Evolutionary conservation across 2,797 vertebrate genomes (phyloP).

Genomic region (Pseudochromis fuscus): DNA sequence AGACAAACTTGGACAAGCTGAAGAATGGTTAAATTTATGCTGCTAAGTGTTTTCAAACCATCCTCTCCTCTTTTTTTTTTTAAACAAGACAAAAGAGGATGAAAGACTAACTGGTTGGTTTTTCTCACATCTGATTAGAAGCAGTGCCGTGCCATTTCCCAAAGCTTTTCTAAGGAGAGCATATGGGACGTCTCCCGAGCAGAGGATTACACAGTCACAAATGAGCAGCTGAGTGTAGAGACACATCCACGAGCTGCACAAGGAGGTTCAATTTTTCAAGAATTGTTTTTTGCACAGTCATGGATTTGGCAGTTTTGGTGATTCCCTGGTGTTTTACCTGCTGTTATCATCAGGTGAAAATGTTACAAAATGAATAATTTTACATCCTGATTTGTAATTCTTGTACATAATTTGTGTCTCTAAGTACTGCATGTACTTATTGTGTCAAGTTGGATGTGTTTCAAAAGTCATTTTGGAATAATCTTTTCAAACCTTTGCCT

Average conservation of each 20-base stretch:
- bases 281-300: background rate
- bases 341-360: background rate
- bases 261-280: conserved; percentile 1
- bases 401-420: no score
- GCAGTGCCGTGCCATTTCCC: background rate
- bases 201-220: conserved; percentile 25
- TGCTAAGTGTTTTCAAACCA: background rate
- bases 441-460: no score
- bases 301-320: background rate
- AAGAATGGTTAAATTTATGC: background rate
- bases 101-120: conserved; percentile 9
- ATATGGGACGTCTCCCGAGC: conserved; percentile 11
- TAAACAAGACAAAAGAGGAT: conserved; percentile 7
- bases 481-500: no score
- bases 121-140: background rate
- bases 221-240: conserved; percentile 9
- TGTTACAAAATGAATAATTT: no score
- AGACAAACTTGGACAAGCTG: background rate
- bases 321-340: background rate
- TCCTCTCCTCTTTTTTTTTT: background rate
- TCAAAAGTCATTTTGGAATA: no score
- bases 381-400: no score
- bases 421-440: no score
- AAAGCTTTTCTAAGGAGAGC: background rate
- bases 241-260: background rate